A percentile compares a stretch with the other conserved stretches of the same genome.
These are phyloP conservation scores for Danaus plexippus DNA, from an alignment of 1,140 invertebrate genomes.

Conservation along the genomic window DNA sequence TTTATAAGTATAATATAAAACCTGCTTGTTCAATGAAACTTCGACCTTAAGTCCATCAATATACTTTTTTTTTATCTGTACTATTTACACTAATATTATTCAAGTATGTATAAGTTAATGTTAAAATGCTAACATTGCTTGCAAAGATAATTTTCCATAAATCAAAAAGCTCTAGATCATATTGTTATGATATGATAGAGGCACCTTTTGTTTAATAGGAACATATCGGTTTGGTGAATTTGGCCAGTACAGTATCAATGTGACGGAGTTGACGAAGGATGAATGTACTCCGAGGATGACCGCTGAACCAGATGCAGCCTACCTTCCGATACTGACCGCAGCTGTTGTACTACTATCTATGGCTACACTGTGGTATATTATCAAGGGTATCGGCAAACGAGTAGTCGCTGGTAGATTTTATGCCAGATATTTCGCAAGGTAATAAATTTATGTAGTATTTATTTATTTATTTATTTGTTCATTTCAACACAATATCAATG, in stretches of 20 bases:
- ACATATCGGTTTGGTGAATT: slow-evolving; percentile 58
- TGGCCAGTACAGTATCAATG: slow-evolving; percentile 57
- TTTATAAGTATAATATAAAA: too few species aligned
- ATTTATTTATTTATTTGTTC: too few species aligned
- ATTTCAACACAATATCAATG: too few species aligned
- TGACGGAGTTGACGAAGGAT: slow-evolving; percentile 36
- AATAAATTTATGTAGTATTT: background rate
- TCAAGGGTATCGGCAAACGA: slow-evolving; percentile 62
- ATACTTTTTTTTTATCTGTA: too few species aligned
- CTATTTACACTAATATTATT: too few species aligned
- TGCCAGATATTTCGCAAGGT: slow-evolving; percentile 59
- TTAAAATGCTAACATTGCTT: too few species aligned
- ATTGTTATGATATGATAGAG: too few species aligned
- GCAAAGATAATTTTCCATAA: too few species aligned
- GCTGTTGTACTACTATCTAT: slow-evolving; percentile 59
- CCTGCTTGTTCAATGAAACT: too few species aligned
- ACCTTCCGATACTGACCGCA: slow-evolving; percentile 57
- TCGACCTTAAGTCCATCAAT: too few species aligned
- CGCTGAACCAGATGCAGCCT: slow-evolving; percentile 63
- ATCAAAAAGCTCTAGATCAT: too few species aligned
- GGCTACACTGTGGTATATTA: slow-evolving; percentile 66
- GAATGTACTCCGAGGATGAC: slow-evolving; percentile 50
- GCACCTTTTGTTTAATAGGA: slow-evolving; percentile 25
- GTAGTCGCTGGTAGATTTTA: slow-evolving; percentile 51
- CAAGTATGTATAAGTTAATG: too few species aligned